A percentile compares a stretch with the other conserved stretches of the same genome.
These are phyloP conservation scores for Branchinecta lynchi DNA, from an alignment of 1,140 invertebrate genomes.

Conservation along the genomic window DNA sequence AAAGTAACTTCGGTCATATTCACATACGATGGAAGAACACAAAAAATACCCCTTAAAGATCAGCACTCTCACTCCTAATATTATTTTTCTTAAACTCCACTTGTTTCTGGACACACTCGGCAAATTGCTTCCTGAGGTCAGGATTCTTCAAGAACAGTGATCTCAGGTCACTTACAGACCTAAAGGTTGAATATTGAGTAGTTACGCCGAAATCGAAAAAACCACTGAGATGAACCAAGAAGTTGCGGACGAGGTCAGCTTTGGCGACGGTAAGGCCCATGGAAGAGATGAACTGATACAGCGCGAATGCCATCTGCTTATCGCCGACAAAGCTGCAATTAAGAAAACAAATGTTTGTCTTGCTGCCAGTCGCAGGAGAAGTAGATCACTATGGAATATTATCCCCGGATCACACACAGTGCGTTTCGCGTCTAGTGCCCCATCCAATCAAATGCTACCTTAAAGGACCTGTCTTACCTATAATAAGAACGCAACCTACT, in stretches of 20 bases:
- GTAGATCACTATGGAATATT: no score
- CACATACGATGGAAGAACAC: no score
- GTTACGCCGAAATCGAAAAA: slow-evolving; percentile 3
- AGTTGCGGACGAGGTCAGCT: not conserved
- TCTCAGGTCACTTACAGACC: not conserved
- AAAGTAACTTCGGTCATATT: no score
- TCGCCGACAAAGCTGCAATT: not conserved
- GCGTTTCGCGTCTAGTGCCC: no score
- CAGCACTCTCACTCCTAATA: no score
- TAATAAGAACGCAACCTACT: no score
- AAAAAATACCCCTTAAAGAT: no score
- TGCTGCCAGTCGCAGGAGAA: no score
- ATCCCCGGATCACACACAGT: no score
- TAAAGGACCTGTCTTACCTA: no score
- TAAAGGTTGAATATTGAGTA: not conserved
- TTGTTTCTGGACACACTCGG: not conserved
- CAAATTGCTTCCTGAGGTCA: not conserved
- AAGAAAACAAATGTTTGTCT: not conserved
- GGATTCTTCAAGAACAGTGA: not conserved
- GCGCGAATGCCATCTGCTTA: not conserved
- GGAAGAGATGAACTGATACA: not conserved
- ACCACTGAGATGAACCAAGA: not conserved
- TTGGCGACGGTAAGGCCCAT: not conserved
- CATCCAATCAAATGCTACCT: no score
- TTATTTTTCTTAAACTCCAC: not conserved